Conservation (phyloP, 2,113 vertebrate genomes). For the Eubucco bourcierii region DNA sequence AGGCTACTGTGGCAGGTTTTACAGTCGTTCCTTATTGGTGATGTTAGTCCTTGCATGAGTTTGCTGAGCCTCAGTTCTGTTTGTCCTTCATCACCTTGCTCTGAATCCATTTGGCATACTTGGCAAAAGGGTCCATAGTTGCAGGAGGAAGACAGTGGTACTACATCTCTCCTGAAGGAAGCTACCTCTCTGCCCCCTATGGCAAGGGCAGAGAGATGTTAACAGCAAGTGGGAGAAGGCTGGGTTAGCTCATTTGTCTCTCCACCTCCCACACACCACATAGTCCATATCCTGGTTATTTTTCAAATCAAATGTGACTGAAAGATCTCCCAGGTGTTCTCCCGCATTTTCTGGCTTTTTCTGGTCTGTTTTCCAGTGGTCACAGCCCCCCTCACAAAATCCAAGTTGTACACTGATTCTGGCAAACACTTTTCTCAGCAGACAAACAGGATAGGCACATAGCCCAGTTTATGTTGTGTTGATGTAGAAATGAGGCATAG, state of each 20-base stretch:
- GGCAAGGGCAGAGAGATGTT: neutral
- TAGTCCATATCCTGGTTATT: neutral
- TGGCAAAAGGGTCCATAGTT: neutral
- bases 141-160: neutral
- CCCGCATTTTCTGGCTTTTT: neutral
- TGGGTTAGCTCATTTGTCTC: neutral
- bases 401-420: neutral
- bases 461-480: neutral
- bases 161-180: neutral
- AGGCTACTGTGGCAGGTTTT: neutral
- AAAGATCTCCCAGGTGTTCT: neutral
- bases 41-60: neutral
- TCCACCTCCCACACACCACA: neutral
- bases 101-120: neutral
- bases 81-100: neutral
- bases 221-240: neutral
- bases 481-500: neutral
- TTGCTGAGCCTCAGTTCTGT: neutral
- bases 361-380: neutral
- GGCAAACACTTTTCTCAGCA: neutral
- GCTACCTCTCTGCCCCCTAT: rapidly evolving
- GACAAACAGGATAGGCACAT: neutral
- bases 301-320: neutral
- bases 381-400: neutral
- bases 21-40: neutral